These are phyloP conservation scores for Plecturocebus donacophilus DNA, from an alignment of 2,113 vertebrate species.

Conservation along the genomic window DNA sequence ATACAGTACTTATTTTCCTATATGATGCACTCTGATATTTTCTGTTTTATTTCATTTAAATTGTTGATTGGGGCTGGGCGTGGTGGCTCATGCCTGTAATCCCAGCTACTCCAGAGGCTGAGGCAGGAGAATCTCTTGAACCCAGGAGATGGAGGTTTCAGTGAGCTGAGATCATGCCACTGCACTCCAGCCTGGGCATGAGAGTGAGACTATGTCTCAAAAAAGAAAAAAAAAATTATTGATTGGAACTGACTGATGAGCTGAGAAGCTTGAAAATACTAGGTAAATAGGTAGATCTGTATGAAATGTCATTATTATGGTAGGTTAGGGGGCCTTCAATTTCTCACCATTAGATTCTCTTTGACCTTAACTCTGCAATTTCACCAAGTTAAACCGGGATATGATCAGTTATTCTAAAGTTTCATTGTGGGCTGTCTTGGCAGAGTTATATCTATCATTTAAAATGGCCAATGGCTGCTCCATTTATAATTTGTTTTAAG, in stretches of 20 bases:
- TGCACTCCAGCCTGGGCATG: no score
- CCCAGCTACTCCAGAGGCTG: no score
- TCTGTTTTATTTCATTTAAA: slow-evolving; percentile 6
- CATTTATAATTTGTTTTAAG: background rate
- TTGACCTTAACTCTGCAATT: background rate
- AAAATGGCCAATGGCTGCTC: background rate
- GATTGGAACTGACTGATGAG: background rate
- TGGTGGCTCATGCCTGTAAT: no score
- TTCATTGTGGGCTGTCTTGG: background rate
- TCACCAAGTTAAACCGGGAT: background rate
- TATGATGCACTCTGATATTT: background rate
- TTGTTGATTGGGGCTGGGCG: background rate
- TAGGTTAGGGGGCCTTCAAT: background rate
- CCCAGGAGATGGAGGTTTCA: background rate
- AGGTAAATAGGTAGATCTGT: background rate
- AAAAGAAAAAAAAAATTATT: background rate
- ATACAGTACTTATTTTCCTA: background rate
- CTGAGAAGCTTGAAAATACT: slow-evolving; percentile 11
- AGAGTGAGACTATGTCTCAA: no score
- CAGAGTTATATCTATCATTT: background rate
- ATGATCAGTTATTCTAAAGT: background rate
- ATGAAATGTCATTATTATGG: background rate
- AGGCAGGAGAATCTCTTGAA: no score
- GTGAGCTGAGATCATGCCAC: no score
- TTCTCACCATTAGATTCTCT: background rate